These are phyloP conservation scores for Orbicella faveolata DNA, from an alignment of 64 coral and sea anemone species.

Conservation along the genomic window DNA sequence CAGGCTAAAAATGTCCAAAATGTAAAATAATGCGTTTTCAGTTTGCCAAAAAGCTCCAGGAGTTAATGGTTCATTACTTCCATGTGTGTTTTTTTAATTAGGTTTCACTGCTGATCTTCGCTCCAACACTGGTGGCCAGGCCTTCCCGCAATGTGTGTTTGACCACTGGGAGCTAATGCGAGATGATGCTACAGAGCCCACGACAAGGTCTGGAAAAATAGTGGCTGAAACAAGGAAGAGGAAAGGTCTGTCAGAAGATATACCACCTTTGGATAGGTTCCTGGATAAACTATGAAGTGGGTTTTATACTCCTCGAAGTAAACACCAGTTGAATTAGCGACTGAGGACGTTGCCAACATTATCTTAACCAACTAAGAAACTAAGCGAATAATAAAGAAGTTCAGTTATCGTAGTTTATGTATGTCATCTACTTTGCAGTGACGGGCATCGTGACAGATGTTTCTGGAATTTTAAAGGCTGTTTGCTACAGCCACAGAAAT, in stretches of 20 bases:
- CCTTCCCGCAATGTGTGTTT: conserved; percentile 98
- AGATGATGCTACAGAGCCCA: conserved; percentile 21
- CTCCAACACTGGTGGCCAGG: conserved; percentile 97
- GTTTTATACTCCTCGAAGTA: neutral
- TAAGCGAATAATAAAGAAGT: neutral
- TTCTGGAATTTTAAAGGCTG: neutral
- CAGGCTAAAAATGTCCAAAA: too few species aligned
- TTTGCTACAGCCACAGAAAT: neutral
- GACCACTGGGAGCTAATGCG: conserved; percentile 76
- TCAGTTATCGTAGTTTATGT: neutral
- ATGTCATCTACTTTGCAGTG: conserved; percentile 1
- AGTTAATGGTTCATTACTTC: neutral
- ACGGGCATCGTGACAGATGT: neutral
- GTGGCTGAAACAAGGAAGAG: conserved; percentile 74
- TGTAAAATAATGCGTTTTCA: too few species aligned
- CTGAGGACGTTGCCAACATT: neutral
- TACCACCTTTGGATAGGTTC: conserved; percentile 78
- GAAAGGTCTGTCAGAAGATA: conserved; percentile 69
- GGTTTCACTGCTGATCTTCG: conserved; percentile 98
- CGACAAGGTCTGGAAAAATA: conserved; percentile 26
- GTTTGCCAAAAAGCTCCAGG: too few species aligned
- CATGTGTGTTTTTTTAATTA: neutral
- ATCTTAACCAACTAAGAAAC: neutral
- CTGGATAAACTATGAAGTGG: conserved; percentile 89
- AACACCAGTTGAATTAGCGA: neutral